phyloP scores from a whole-genome alignment of 2,797 vertebrate species.

The Botia almorhae region DNA sequence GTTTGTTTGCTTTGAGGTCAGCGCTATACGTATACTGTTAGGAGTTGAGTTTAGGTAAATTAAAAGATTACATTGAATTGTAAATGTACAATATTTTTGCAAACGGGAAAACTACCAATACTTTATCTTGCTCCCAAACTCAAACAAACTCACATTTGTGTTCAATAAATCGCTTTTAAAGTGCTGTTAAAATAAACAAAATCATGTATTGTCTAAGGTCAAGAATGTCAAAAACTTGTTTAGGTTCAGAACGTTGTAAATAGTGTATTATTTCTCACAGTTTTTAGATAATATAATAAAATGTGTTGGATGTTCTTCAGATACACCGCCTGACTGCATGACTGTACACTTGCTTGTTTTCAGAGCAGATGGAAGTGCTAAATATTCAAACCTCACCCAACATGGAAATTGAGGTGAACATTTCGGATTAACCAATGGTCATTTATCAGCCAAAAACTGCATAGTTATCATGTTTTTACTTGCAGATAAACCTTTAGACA shows the following conservation, averaged over 20 bases:
- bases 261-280: neutral
- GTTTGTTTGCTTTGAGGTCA: too few relatives aligned
- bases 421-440: slow-evolving; percentile 67
- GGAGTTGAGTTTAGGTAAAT: too few relatives aligned
- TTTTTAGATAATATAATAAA: slow-evolving; percentile 20
- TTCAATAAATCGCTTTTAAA: too few relatives aligned
- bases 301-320: slow-evolving; percentile 20
- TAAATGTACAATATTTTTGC: too few relatives aligned
- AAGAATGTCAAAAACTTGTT: neutral
- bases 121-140: too few relatives aligned
- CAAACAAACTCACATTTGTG: too few relatives aligned
- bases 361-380: slow-evolving; percentile 69
- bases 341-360: slow-evolving; percentile 38
- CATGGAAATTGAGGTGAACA: slow-evolving; percentile 63
- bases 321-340: slow-evolving; percentile 32
- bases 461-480: slow-evolving; percentile 63
- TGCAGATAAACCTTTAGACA: slow-evolving; percentile 48
- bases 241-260: neutral
- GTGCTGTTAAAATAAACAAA: too few relatives aligned
- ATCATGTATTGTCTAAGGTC: too few relatives aligned
- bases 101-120: too few relatives aligned
- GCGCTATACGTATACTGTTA: too few relatives aligned
- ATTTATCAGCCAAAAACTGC: slow-evolving; percentile 71
- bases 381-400: slow-evolving; percentile 69
- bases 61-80: too few relatives aligned